A percentile compares a stretch with the other conserved stretches of the same genome.
These are phyloP conservation scores for Acromyrmex charruanus DNA, from an alignment of 1,140 invertebrate species.

Conservation along the genomic window DNA sequence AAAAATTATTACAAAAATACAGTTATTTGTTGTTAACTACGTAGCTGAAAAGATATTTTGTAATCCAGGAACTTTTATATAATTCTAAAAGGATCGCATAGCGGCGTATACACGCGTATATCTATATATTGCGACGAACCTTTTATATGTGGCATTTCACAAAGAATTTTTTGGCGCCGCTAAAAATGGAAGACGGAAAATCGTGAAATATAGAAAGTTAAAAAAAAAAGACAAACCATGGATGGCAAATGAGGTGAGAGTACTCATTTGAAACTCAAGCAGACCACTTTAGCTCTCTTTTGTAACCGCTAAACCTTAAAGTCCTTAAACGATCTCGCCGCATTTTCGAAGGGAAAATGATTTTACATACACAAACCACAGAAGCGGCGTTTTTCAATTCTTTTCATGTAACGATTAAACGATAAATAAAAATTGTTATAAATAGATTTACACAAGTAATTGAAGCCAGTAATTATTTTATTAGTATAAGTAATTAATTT, in stretches of 20 bases:
- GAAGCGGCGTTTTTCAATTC: constrained; percentile 3
- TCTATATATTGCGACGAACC: background rate
- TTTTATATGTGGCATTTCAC: constrained; percentile 26
- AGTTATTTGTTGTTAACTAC: background rate
- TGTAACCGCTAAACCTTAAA: constrained; percentile 53
- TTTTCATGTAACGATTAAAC: background rate
- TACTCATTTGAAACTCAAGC: constrained; percentile 60
- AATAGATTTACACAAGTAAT: constrained; percentile 1
- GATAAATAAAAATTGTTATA: background rate
- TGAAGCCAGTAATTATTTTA: background rate
- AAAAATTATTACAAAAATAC: background rate
- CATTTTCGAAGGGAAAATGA: constrained; percentile 27
- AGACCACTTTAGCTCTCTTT: constrained; percentile 43
- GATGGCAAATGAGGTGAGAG: constrained; percentile 28
- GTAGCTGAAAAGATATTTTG: background rate
- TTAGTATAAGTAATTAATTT: constrained; percentile 16
- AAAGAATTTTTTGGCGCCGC: constrained; percentile 8
- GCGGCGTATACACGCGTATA: background rate
- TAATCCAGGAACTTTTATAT: background rate
- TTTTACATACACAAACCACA: constrained; percentile 1
- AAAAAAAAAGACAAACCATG: constrained; percentile 14
- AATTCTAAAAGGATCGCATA: background rate
- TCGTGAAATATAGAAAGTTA: constrained; percentile 23
- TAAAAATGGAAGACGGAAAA: constrained; percentile 17
- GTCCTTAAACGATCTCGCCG: constrained; percentile 50